Conservation (phyloP, 2,113 vertebrate species). For the Dipodomys spectabilis region DNA sequence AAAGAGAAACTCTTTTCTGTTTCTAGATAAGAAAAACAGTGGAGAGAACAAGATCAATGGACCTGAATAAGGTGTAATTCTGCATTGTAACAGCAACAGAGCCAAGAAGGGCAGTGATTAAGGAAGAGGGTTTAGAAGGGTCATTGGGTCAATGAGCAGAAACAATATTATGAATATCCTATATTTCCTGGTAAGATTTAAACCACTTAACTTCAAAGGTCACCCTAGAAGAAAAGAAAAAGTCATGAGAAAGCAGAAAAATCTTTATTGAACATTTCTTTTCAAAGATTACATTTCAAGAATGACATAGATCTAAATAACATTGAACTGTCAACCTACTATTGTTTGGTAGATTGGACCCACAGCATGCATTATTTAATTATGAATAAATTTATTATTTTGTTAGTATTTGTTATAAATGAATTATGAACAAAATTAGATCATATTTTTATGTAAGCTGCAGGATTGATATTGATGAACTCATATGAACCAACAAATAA, state of each 20-base stretch:
- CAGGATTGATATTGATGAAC: no score
- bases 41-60: background rate
- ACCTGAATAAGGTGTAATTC: background rate
- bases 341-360: background rate
- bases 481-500: no score
- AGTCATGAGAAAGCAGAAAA: background rate
- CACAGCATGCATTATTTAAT: background rate
- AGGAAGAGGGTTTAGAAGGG: background rate
- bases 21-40: no score
- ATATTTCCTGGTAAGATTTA: background rate
- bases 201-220: background rate
- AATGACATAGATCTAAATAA: background rate
- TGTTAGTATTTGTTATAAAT: no score
- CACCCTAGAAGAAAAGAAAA: background rate
- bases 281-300: background rate
- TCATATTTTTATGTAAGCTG: no score
- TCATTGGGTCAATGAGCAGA: background rate
- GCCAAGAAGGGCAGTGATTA: background rate
- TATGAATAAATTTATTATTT: no score
- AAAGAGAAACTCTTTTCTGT: background rate
- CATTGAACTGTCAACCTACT: background rate
- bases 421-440: no score
- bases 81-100: background rate
- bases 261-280: background rate
- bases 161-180: fast-evolving